Conservation (phyloP, 2,797 vertebrate genomes). For the Ctenochaetus hawaiiensis region DNA sequence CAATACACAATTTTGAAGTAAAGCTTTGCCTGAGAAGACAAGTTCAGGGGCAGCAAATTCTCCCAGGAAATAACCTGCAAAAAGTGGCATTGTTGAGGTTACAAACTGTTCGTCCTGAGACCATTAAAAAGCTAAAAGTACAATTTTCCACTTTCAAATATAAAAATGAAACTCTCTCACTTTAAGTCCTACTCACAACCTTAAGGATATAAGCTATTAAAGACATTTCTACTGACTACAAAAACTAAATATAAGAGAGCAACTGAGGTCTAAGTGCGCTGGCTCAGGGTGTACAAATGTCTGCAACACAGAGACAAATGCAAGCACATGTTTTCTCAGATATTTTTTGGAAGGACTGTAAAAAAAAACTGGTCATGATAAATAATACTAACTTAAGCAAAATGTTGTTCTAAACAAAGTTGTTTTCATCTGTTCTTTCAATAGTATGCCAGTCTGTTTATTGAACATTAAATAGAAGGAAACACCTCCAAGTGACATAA, state of each 20-base stretch:
- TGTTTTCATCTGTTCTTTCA: not conserved
- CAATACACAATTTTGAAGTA: not conserved
- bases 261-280: too few relatives aligned
- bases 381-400: not conserved
- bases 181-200: not conserved
- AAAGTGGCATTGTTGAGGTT: not conserved
- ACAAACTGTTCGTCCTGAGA: not conserved
- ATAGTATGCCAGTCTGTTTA: too few relatives aligned
- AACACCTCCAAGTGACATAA: not conserved
- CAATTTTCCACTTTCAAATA: not conserved
- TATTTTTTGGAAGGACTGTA: too few relatives aligned
- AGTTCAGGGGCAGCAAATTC: not conserved
- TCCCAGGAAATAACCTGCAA: not conserved
- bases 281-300: too few relatives aligned
- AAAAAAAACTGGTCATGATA: not conserved
- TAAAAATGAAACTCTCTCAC: not conserved
- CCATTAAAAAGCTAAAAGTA: not conserved
- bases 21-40: slow-evolving; percentile 2
- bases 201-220: not conserved
- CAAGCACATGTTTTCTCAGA: not conserved
- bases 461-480: not conserved
- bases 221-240: not conserved
- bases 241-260: not conserved
- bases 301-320: not conserved
- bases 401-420: not conserved